Percentiles rank a stretch among this genome's conserved stretches.
Evolutionary conservation across 2,113 vertebrate genomes (phyloP).

Genomic region (Zingel zingel): DNA sequence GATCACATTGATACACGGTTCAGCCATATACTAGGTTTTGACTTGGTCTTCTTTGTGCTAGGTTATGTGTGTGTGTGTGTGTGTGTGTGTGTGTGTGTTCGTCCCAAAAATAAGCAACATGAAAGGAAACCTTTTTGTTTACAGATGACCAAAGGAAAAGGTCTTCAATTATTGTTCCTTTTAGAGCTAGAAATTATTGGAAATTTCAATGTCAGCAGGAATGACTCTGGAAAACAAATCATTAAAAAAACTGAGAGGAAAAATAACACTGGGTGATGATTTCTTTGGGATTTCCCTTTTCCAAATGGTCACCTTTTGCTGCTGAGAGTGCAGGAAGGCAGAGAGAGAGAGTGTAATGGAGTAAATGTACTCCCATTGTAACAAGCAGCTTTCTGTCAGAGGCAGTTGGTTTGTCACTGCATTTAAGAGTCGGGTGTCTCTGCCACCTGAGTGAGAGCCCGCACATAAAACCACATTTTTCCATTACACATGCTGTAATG

Average conservation of each 20-base stretch:
- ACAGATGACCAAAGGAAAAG: slow-evolving; percentile 37
- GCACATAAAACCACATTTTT: slow-evolving; percentile 31
- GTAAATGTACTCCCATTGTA: neutral
- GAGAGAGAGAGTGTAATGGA: neutral
- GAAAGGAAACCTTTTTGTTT: slow-evolving; percentile 13
- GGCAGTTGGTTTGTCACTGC: slow-evolving; percentile 67
- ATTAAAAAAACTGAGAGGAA: slow-evolving; percentile 29
- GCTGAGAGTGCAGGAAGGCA: neutral
- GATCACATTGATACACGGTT: no score
- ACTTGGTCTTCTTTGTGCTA: no score
- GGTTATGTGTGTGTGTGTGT: no score
- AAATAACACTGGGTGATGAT: slow-evolving; percentile 9
- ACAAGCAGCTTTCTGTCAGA: slow-evolving; percentile 58
- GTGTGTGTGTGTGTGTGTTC: neutral
- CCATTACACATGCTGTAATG: slow-evolving; percentile 35
- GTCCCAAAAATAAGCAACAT: neutral
- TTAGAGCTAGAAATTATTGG: slow-evolving; percentile 33
- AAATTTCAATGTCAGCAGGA: slow-evolving; percentile 53
- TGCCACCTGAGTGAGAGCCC: slow-evolving; percentile 65
- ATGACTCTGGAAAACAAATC: slow-evolving; percentile 56
- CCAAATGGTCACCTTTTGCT: slow-evolving; percentile 36
- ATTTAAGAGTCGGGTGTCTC: slow-evolving; percentile 60
- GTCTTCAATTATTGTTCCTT: slow-evolving; percentile 25
- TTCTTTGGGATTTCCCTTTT: slow-evolving; percentile 55
- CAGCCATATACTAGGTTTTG: no score